Percentiles rank a stretch among this genome's conserved stretches.
Evolutionary conservation across 2,113 vertebrate genomes (phyloP).

Genomic region (Artemisiospiza belli): DNA sequence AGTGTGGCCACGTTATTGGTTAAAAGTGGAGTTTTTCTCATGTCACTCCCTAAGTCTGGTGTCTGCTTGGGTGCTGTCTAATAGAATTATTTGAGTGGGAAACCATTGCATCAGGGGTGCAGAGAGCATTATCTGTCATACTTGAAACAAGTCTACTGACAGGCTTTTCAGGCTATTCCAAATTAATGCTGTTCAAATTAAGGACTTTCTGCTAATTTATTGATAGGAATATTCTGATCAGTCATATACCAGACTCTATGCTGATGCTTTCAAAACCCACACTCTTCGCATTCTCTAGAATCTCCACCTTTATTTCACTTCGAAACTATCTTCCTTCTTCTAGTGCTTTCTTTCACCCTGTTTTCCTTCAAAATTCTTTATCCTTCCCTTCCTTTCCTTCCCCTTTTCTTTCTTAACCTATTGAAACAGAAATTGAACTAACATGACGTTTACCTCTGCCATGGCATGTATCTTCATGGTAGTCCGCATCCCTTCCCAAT

Average conservation of each 20-base stretch:
- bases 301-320: neutral
- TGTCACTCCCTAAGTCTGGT: neutral
- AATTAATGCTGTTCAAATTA: neutral
- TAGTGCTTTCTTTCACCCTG: neutral
- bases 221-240: neutral
- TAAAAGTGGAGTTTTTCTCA: neutral
- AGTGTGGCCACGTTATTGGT: neutral
- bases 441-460: neutral
- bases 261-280: neutral
- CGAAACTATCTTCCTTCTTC: neutral
- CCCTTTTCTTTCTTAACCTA: neutral
- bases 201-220: neutral
- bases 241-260: neutral
- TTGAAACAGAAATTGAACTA: neutral
- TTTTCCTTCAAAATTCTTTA: neutral
- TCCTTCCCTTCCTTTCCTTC: neutral
- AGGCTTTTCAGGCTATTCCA: neutral
- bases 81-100: neutral
- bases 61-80: neutral
- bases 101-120: neutral
- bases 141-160: neutral
- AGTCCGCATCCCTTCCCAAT: neutral
- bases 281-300: neutral
- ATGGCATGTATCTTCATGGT: neutral
- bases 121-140: neutral